These are phyloP conservation scores for Hipparchia semele DNA, from an alignment of 2,888 invertebrate species.

Conservation along the genomic window DNA sequence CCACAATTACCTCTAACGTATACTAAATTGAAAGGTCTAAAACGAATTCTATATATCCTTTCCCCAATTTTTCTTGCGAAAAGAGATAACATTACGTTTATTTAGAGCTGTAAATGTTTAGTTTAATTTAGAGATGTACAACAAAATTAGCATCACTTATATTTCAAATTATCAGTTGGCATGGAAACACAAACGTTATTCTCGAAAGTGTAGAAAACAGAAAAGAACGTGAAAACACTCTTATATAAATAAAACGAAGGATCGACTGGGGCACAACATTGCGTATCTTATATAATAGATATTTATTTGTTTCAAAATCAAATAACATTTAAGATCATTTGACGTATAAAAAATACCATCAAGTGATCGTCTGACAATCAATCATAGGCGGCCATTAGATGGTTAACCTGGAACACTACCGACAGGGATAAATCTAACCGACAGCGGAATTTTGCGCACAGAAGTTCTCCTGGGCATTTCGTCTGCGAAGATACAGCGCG, in stretches of 20 bases:
- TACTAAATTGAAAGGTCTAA: no score
- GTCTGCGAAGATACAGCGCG: no score
- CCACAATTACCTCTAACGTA: no score
- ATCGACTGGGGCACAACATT: constrained; percentile 93
- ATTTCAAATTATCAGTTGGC: constrained; percentile 39
- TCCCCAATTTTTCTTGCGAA: no score
- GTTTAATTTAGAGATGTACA: no score
- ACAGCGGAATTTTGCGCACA: neutral
- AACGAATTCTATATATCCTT: no score
- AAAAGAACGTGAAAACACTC: constrained; percentile 70
- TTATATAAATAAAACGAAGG: constrained; percentile 76
- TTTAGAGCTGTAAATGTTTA: no score
- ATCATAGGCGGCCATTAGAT: neutral
- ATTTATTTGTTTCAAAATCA: constrained; percentile 41
- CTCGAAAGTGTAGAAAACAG: constrained; percentile 51
- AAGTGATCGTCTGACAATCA: constrained; percentile 33
- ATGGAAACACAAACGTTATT: constrained; percentile 42
- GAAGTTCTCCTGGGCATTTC: neutral
- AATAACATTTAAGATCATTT: constrained; percentile 43
- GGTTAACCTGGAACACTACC: neutral
- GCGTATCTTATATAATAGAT: constrained; percentile 79
- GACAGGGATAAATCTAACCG: neutral
- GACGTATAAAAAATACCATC: constrained; percentile 39
- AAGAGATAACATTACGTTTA: no score
- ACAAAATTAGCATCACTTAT: no score